A percentile compares a stretch with the other conserved stretches of the same genome.
These are phyloP conservation scores for Paragorgia papillata DNA, from an alignment of 92 coral and sea anemone genomes.

Conservation along the genomic window DNA sequence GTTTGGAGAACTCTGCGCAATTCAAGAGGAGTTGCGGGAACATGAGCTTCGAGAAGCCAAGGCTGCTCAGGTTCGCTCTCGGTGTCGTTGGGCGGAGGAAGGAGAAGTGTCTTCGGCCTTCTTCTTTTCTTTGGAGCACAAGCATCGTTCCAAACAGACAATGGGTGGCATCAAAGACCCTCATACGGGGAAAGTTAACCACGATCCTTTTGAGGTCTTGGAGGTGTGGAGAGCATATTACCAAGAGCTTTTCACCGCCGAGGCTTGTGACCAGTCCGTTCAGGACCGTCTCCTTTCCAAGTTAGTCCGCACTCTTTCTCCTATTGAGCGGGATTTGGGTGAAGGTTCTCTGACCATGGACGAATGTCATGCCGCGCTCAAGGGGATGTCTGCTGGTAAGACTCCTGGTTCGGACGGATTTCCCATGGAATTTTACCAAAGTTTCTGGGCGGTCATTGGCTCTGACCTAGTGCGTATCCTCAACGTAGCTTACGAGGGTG, in stretches of 20 bases:
- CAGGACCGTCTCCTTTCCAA: not conserved
- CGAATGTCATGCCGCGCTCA: no score
- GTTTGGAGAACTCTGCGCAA: constrained; percentile 28
- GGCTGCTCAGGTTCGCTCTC: constrained; percentile 34
- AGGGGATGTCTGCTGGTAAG: constrained; percentile 17
- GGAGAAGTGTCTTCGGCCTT: constrained; percentile 43
- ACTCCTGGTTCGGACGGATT: constrained; percentile 16
- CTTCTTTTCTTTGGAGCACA: constrained; percentile 38
- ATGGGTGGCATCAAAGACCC: constrained; percentile 38
- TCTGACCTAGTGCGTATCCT: not conserved
- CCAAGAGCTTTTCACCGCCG: constrained; percentile 13
- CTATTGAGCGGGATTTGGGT: not conserved
- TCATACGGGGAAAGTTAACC: not conserved
- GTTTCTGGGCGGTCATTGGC: constrained; percentile 2
- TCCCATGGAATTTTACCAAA: not conserved
- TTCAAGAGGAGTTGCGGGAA: constrained; percentile 43
- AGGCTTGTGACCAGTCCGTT: not conserved
- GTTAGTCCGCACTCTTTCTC: not conserved
- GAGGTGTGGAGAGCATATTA: constrained; percentile 33
- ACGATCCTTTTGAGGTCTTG: constrained; percentile 6
- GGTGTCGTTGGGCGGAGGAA: constrained; percentile 47
- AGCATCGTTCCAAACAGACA: constrained; percentile 18
- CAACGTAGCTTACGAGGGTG: not conserved
- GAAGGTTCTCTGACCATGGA: constrained; percentile 38
- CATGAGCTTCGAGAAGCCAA: constrained; percentile 29